Conservation (phyloP, 2,797 vertebrate genomes). For the Limnodromus scolopaceus region DNA sequence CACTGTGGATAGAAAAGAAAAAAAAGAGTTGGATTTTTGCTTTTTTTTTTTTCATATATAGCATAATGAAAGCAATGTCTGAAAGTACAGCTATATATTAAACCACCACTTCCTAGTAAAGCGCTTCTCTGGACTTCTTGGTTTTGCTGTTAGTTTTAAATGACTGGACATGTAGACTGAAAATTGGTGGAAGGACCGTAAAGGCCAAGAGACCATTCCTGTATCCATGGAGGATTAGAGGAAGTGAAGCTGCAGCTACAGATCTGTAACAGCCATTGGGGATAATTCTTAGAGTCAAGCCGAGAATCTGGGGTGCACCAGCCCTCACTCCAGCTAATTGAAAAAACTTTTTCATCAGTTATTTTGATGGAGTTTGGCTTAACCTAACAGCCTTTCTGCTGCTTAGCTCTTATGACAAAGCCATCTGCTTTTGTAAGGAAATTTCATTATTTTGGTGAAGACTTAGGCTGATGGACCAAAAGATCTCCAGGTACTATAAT, state of each 20-base stretch:
- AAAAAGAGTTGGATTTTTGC: background rate
- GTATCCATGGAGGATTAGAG: background rate
- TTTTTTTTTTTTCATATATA: background rate
- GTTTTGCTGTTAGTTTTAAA: background rate
- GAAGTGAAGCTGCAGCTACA: background rate
- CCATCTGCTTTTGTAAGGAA: background rate
- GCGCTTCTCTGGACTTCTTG: background rate
- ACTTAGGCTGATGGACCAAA: background rate
- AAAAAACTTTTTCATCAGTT: background rate
- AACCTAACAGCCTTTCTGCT: background rate
- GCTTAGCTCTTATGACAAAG: background rate
- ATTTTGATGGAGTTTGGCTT: background rate
- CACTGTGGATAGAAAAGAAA: background rate
- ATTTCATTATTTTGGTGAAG: background rate
- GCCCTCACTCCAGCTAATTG: background rate
- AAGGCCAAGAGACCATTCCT: background rate
- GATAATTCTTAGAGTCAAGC: background rate
- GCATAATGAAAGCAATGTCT: background rate
- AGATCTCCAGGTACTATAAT: background rate
- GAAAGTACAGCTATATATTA: background rate
- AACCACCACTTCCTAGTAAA: background rate
- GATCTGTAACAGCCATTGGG: background rate
- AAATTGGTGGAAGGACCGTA: background rate
- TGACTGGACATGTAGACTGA: accelerated
- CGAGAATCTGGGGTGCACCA: background rate